Percentiles rank a stretch among this genome's conserved stretches.
phyloP scores from a whole-genome alignment of 2,888 invertebrate genomes.

The Sceliomorpha sp. region DNA sequence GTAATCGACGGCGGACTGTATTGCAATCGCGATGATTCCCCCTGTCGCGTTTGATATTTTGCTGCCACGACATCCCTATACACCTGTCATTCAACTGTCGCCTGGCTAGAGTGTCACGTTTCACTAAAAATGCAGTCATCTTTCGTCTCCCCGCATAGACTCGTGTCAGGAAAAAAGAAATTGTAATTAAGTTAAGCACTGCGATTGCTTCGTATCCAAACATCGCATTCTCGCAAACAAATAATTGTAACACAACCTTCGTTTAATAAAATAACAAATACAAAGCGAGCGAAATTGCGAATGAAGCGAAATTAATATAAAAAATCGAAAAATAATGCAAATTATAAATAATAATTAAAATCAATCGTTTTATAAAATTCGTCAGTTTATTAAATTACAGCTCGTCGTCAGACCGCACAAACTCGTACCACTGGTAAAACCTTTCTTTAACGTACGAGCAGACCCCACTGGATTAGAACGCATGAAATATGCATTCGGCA shows the following conservation, averaged over 20 bases:
- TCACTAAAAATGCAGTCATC: conserved; percentile 40
- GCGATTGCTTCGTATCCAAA: conserved; percentile 36
- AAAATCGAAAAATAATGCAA: too few species aligned
- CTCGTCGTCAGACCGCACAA: too few species aligned
- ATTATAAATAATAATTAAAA: too few species aligned
- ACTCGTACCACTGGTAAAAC: too few species aligned
- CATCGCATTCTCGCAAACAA: too few species aligned
- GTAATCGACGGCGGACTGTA: conserved; percentile 65
- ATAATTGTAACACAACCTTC: too few species aligned
- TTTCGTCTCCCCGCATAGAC: conserved; percentile 23
- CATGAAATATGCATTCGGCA: conserved; percentile 25
- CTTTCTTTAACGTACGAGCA: too few species aligned
- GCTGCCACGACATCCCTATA: conserved; percentile 72
- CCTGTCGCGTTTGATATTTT: conserved; percentile 59
- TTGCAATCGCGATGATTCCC: conserved; percentile 37
- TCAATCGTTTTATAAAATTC: too few species aligned
- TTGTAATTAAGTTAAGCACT: conserved; percentile 44
- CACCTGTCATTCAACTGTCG: conserved; percentile 77
- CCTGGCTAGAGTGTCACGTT: conserved; percentile 51
- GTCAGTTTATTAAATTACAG: too few species aligned
- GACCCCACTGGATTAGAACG: conserved; percentile 11
- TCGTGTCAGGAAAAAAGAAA: conserved; percentile 27
- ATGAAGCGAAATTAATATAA: too few species aligned
- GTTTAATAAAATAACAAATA: too few species aligned
- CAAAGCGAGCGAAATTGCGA: too few species aligned